Percentiles rank a stretch among this genome's conserved stretches.
phyloP scores from a whole-genome alignment of 2,888 invertebrate genomes.

The Fragum sueziense region DNA sequence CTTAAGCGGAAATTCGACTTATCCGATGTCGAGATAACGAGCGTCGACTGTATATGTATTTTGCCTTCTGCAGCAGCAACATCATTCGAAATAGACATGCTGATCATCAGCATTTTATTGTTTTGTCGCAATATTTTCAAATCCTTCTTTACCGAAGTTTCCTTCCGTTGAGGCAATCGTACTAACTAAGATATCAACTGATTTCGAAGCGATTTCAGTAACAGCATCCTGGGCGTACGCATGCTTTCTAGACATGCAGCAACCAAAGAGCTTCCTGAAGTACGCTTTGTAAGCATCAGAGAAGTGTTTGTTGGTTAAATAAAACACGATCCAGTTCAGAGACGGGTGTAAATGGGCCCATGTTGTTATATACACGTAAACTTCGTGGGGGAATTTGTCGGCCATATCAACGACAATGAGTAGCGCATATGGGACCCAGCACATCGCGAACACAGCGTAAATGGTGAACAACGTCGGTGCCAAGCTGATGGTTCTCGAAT shows the following conservation, averaged over 20 bases:
- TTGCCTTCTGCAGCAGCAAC: too few relatives aligned
- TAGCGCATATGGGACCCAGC: slow-evolving; percentile 74
- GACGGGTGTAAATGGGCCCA: slow-evolving; percentile 70
- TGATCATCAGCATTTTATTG: too few relatives aligned
- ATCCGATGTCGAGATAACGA: too few relatives aligned
- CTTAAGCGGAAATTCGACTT: too few relatives aligned
- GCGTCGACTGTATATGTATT: too few relatives aligned
- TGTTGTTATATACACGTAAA: slow-evolving; percentile 66
- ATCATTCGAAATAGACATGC: too few relatives aligned
- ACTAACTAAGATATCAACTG: too few relatives aligned
- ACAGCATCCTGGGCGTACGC: background rate
- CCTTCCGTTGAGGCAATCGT: too few relatives aligned
- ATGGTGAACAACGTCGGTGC: slow-evolving; percentile 71
- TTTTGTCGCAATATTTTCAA: too few relatives aligned
- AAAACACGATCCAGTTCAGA: slow-evolving; percentile 68
- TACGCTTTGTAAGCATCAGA: slow-evolving; percentile 27
- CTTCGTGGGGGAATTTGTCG: slow-evolving; percentile 62
- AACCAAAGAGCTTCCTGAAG: background rate
- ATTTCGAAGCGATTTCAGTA: too few relatives aligned
- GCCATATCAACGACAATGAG: slow-evolving; percentile 67
- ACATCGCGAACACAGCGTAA: slow-evolving; percentile 68
- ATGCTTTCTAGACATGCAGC: background rate
- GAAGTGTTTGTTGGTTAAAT: slow-evolving; percentile 65
- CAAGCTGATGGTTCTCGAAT: slow-evolving; percentile 34
- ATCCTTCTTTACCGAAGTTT: too few relatives aligned